These are phyloP conservation scores for Adelges cooleyi DNA, from an alignment of 1,140 invertebrate species.

Conservation along the genomic window DNA sequence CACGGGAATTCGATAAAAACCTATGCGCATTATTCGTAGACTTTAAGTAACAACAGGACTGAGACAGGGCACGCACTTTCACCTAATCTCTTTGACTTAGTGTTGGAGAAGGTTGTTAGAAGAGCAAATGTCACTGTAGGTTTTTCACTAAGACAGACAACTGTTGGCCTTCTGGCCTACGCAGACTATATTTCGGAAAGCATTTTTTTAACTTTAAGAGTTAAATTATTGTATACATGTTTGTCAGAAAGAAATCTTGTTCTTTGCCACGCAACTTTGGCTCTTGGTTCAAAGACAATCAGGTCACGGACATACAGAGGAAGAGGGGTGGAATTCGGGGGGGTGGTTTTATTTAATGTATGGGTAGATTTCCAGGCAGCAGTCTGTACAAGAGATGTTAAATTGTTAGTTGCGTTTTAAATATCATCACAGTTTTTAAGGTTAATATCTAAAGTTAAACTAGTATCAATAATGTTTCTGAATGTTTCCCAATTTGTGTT, in stretches of 20 bases:
- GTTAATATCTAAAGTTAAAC: not conserved
- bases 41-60: slow-evolving; percentile 24
- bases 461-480: not conserved
- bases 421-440: slow-evolving; percentile 7
- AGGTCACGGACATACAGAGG: not conserved
- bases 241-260: slow-evolving; percentile 7
- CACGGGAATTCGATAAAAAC: too few relatives aligned
- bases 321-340: not conserved
- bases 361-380: not conserved
- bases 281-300: too few relatives aligned
- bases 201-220: not conserved
- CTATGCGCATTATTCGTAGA: slow-evolving; percentile 11
- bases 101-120: too few relatives aligned
- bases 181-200: not conserved
- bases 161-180: not conserved
- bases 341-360: not conserved
- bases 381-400: not conserved
- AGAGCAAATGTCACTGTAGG: not conserved
- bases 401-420: not conserved
- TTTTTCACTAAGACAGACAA: not conserved
- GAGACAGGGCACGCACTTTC: slow-evolving; percentile 30
- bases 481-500: not conserved
- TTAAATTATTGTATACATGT: not conserved
- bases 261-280: not conserved
- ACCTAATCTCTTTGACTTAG: slow-evolving; percentile 27